phyloP scores from a whole-genome alignment of 2,113 vertebrate genomes.

The Lepidiolamprologus cunningtoni region DNA sequence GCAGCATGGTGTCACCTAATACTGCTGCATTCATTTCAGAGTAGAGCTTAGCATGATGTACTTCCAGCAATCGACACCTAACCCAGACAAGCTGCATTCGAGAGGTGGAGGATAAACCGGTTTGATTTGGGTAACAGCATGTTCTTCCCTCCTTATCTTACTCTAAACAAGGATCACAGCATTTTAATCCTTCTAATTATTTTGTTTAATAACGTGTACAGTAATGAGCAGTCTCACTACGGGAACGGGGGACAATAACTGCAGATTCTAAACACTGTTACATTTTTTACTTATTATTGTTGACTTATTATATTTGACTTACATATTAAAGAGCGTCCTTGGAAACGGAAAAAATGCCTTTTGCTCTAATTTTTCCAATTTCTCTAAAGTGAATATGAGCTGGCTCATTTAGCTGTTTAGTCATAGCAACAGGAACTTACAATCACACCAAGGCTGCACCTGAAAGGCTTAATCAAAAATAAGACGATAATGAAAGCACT shows the following conservation, averaged over 20 bases:
- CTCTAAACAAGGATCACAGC: not conserved
- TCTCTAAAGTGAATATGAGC: not conserved
- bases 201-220: not conserved
- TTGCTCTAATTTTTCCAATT: not conserved
- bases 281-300: not conserved
- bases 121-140: not conserved
- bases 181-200: not conserved
- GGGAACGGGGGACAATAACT: not conserved
- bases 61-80: not conserved
- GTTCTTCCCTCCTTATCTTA: not conserved
- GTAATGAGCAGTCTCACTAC: not conserved
- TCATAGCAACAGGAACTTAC: not conserved
- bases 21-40: not conserved
- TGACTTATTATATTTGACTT: not conserved
- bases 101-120: not conserved
- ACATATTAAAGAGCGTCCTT: not conserved
- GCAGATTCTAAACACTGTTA: not conserved
- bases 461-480: not conserved
- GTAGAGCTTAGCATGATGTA: not conserved
- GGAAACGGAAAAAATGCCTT: rapidly evolving
- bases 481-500: not conserved
- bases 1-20: not conserved
- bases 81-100: not conserved
- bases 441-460: not conserved
- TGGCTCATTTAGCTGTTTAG: not conserved